Percentiles rank a stretch among this genome's conserved stretches.
phyloP scores from a whole-genome alignment of 2,113 vertebrate species.

The Datnioides undecimradiatus region DNA sequence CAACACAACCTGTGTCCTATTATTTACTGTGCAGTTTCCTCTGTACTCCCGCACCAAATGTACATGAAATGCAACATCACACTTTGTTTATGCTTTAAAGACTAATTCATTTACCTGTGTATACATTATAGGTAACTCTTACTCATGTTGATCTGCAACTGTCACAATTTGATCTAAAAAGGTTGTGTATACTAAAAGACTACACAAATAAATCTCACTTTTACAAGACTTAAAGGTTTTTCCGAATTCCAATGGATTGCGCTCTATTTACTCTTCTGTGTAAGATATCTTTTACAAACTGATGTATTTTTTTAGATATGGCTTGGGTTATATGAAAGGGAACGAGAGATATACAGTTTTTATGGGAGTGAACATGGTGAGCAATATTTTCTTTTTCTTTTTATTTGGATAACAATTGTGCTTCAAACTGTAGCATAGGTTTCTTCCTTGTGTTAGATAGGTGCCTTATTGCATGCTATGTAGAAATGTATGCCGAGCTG shows the following conservation, averaged over 20 bases:
- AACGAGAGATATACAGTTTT: conserved; percentile 82
- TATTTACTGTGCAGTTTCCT: conserved; percentile 69
- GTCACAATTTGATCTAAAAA: conserved; percentile 71
- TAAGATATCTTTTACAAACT: conserved; percentile 86
- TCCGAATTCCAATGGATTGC: conserved; percentile 72
- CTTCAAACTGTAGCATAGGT: conserved; percentile 86
- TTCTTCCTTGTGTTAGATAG: conserved; percentile 89
- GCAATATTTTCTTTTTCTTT: conserved; percentile 76
- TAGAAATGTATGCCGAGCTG: conserved; percentile 86
- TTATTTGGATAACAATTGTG: conserved; percentile 82
- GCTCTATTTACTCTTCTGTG: conserved; percentile 84
- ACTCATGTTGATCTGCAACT: conserved; percentile 67
- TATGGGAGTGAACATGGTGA: conserved; percentile 83
- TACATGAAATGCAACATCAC: conserved; percentile 71
- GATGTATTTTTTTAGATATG: conserved; percentile 87
- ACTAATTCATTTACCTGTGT: conserved; percentile 74
- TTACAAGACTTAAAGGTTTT: conserved; percentile 72
- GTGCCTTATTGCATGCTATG: conserved; percentile 89
- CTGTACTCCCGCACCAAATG: conserved; percentile 67
- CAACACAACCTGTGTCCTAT: conserved; percentile 74
- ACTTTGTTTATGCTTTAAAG: conserved; percentile 72
- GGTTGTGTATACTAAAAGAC: conserved; percentile 80
- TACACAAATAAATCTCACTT: conserved; percentile 72
- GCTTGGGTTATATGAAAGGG: conserved; percentile 85
- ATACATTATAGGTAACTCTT: conserved; percentile 78